A percentile compares a stretch with the other conserved stretches of the same genome.
phyloP scores from a whole-genome alignment of 2,888 invertebrate genomes.

The Temnothorax ravouxi region DNA sequence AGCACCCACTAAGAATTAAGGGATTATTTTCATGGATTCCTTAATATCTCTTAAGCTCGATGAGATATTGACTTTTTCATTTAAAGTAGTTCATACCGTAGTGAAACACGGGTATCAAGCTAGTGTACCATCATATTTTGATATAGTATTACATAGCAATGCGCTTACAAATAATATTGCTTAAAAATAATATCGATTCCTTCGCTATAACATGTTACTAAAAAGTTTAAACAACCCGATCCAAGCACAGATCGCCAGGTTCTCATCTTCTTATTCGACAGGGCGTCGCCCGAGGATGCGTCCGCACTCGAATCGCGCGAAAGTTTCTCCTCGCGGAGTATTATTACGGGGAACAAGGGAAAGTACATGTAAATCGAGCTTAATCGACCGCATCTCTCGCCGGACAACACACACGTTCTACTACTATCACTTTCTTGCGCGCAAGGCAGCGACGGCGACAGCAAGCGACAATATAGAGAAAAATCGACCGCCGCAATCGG shows the following conservation, averaged over 20 bases:
- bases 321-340: slow-evolving; percentile 64
- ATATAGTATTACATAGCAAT: not conserved
- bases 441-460: not conserved
- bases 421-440: slow-evolving; percentile 64
- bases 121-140: not conserved
- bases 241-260: not conserved
- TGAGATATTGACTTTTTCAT: no score
- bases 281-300: slow-evolving; percentile 52
- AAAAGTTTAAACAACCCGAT: not conserved
- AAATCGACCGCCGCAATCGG: slow-evolving; percentile 4
- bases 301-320: slow-evolving; percentile 32
- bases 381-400: slow-evolving; percentile 65
- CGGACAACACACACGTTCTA: slow-evolving; percentile 59
- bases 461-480: slow-evolving; percentile 17
- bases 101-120: no score
- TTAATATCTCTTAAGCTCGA: no score
- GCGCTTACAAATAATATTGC: not conserved
- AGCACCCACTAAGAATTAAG: no score
- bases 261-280: not conserved
- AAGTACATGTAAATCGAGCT: slow-evolving; percentile 73
- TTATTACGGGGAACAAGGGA: slow-evolving; percentile 62
- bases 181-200: not conserved
- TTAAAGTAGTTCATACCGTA: no score
- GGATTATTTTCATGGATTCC: no score
- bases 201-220: not conserved